phyloP scores from a whole-genome alignment of 2,113 vertebrate species.

The Serinus canaria region DNA sequence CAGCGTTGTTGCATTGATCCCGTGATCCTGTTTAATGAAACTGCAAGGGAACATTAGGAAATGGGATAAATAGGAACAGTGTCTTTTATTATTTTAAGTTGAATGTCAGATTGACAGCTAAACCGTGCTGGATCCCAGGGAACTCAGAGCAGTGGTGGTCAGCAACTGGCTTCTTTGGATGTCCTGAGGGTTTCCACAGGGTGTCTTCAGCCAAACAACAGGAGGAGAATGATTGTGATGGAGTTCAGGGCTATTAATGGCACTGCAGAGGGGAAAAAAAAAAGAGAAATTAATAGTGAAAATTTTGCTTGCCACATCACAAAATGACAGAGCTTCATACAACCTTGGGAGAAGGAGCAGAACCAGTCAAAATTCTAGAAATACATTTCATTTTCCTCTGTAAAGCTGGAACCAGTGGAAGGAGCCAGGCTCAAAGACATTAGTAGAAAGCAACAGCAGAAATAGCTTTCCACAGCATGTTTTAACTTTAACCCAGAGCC shows the following conservation, averaged over 20 bases:
- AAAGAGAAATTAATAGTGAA: not conserved
- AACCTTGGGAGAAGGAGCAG: not conserved
- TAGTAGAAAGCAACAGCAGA: not conserved
- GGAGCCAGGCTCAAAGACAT: not conserved
- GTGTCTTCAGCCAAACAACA: constrained; percentile 86
- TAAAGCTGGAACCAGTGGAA: not conserved
- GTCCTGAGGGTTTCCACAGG: not conserved
- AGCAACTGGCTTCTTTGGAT: constrained; percentile 35
- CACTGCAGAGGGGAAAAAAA: constrained; percentile 70
- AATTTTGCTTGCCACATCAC: not conserved
- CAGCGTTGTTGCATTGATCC: constrained; percentile 3
- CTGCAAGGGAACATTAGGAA: constrained; percentile 37
- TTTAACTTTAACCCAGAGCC: not conserved
- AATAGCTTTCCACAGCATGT: not conserved
- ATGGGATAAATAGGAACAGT: constrained; percentile 63
- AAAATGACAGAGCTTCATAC: not conserved
- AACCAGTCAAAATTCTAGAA: not conserved
- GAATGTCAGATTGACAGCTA: constrained; percentile 31
- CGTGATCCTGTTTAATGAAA: constrained; percentile 47
- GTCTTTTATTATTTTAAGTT: constrained; percentile 69
- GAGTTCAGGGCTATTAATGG: constrained; percentile 92
- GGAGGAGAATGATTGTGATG: constrained; percentile 84
- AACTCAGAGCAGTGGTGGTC: not conserved
- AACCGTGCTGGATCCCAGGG: constrained; percentile 18
- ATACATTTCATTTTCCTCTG: accelerated